phyloP scores from a whole-genome alignment of 2,888 invertebrate genomes.

The Caradrina kadenii region DNA sequence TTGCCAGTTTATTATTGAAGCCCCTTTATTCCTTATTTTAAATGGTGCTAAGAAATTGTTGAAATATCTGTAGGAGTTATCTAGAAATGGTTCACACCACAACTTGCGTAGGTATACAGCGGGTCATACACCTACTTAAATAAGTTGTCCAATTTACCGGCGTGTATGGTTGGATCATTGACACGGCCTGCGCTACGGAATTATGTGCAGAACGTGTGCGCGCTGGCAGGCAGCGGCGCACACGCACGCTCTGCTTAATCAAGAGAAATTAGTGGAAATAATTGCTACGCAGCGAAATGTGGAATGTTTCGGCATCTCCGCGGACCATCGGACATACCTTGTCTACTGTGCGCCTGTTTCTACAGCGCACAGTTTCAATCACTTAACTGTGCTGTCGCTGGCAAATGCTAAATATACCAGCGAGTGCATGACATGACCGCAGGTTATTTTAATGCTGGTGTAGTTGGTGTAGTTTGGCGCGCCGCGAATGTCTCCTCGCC shows the following conservation, averaged over 20 bases:
- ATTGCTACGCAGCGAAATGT: constrained; percentile 49
- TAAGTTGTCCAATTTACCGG: constrained; percentile 27
- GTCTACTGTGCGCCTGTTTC: constrained; percentile 19
- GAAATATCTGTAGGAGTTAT: too few relatives aligned
- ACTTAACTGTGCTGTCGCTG: constrained; percentile 37
- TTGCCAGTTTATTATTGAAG: too few relatives aligned
- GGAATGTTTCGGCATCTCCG: constrained; percentile 58
- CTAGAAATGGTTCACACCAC: neutral
- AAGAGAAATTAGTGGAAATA: constrained; percentile 69
- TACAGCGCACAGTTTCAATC: constrained; percentile 23
- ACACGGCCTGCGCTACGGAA: constrained; percentile 38
- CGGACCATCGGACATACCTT: constrained; percentile 49
- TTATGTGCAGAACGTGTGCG: constrained; percentile 49
- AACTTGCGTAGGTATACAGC: too few relatives aligned
- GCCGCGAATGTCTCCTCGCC: constrained; percentile 18
- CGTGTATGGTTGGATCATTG: constrained; percentile 49
- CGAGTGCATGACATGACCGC: constrained; percentile 15
- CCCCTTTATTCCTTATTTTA: too few relatives aligned
- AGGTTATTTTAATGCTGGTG: constrained; percentile 35
- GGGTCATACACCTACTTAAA: neutral
- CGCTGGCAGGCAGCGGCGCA: constrained; percentile 18
- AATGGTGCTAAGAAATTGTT: too few relatives aligned
- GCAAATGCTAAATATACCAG: constrained; percentile 32
- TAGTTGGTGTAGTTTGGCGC: constrained; percentile 17
- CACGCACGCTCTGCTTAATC: constrained; percentile 54